A percentile compares a stretch with the other conserved stretches of the same genome.
Conservation (phyloP, 2,113 vertebrate genomes). For the Tenebrosternarchus preto region DNA sequence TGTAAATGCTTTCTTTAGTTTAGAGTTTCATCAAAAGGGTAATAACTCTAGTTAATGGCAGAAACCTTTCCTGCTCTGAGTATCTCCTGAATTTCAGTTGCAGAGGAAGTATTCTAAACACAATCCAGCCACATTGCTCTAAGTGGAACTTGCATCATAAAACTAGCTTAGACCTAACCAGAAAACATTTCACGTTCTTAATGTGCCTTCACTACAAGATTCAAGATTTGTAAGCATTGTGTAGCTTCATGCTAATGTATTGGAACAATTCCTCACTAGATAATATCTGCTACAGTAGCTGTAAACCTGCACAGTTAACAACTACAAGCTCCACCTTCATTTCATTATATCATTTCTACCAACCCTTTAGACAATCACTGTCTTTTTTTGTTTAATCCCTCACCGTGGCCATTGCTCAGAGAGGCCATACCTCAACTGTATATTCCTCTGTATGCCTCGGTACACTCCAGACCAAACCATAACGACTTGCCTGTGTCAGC, state of each 20-base stretch:
- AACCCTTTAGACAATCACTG: background rate
- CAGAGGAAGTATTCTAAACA: background rate
- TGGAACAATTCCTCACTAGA: too few relatives aligned
- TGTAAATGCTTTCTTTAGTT: too few relatives aligned
- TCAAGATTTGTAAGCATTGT: too few relatives aligned
- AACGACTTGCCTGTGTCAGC: constrained; percentile 14
- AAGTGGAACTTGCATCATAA: too few relatives aligned
- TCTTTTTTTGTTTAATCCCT: background rate
- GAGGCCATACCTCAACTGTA: background rate
- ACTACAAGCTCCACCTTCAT: background rate
- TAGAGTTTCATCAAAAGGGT: background rate
- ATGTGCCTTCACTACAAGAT: too few relatives aligned
- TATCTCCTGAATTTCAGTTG: background rate
- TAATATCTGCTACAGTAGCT: too few relatives aligned
- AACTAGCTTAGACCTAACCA: too few relatives aligned
- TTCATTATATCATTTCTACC: background rate
- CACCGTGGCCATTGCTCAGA: background rate
- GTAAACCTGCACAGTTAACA: too few relatives aligned
- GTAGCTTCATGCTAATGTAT: too few relatives aligned
- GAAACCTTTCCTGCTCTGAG: background rate
- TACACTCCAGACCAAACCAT: background rate
- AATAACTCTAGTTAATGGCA: too few relatives aligned
- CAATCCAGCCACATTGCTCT: background rate
- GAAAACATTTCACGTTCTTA: too few relatives aligned
- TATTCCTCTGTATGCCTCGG: background rate